Conservation (phyloP, 2,797 vertebrate species). For the Gallirallus australis region DNA sequence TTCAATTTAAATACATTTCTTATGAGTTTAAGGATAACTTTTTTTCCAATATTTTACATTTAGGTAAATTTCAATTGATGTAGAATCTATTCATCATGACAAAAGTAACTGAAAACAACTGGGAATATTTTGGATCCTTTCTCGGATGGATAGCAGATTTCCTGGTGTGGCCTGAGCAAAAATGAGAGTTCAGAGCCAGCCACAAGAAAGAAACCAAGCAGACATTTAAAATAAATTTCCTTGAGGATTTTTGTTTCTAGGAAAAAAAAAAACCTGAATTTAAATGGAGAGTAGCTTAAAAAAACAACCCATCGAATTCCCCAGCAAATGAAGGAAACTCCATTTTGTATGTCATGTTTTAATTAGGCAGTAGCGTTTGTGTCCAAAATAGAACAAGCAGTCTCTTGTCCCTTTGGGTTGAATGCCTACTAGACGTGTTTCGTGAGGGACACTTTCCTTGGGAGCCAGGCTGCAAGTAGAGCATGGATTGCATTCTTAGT, state of each 20-base stretch:
- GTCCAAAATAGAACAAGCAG: not conserved
- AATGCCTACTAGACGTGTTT: not conserved
- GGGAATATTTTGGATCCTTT: not conserved
- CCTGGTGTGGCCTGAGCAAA: not conserved
- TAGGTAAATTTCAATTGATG: not conserved
- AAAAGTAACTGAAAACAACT: not conserved
- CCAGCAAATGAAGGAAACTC: slow-evolving; percentile 1
- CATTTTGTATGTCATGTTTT: not conserved
- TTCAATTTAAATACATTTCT: slow-evolving; percentile 24
- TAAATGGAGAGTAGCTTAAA: not conserved
- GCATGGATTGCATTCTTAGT: not conserved
- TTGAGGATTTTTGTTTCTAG: slow-evolving; percentile 16
- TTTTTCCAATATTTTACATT: not conserved
- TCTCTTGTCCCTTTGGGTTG: not conserved
- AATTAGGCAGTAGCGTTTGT: slow-evolving; percentile 3
- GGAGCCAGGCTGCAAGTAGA: not conserved
- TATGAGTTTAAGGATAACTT: not conserved
- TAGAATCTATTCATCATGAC: not conserved
- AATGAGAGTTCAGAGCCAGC: not conserved
- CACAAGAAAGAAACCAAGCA: slow-evolving; percentile 9
- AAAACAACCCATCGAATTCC: not conserved
- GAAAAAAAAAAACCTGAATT: not conserved
- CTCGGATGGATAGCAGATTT: not conserved
- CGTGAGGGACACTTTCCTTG: not conserved
- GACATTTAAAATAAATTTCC: slow-evolving; percentile 25